phyloP scores from a whole-genome alignment of 2,797 vertebrate genomes.

The Sebastes matsubarae region DNA sequence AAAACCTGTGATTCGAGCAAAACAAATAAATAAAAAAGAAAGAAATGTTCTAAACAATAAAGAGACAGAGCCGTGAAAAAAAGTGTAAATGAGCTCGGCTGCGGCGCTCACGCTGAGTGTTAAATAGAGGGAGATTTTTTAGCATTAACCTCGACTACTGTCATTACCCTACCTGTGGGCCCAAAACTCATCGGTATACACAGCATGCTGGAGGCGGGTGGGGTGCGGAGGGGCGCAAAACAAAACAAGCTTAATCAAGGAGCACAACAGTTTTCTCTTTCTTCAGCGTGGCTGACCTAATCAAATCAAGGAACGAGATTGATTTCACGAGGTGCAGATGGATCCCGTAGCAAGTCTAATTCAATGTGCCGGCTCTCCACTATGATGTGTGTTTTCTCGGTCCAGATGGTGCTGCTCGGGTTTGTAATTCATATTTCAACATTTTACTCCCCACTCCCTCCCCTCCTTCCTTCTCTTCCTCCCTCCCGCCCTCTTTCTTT shows the following conservation, averaged over 20 bases:
- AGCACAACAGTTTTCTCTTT: slow-evolving; percentile 78
- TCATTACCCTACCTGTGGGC: slow-evolving; percentile 74
- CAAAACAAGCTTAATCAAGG: slow-evolving; percentile 78
- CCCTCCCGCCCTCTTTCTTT: neutral
- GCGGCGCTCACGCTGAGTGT: slow-evolving; percentile 58
- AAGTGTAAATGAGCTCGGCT: slow-evolving; percentile 59
- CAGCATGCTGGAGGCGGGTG: slow-evolving; percentile 55
- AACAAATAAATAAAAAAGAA: slow-evolving; percentile 14
- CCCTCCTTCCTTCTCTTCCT: neutral
- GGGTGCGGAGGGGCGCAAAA: slow-evolving; percentile 40
- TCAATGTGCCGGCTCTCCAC: slow-evolving; percentile 69
- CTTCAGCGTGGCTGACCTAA: slow-evolving; percentile 76
- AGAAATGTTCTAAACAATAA: slow-evolving; percentile 39
- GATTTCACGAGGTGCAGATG: slow-evolving; percentile 83
- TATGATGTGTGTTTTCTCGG: slow-evolving; percentile 79
- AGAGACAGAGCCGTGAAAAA: slow-evolving; percentile 34
- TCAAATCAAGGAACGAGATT: slow-evolving; percentile 81
- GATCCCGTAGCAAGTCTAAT: slow-evolving; percentile 81
- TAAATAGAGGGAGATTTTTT: slow-evolving; percentile 66
- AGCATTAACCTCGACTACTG: slow-evolving; percentile 71
- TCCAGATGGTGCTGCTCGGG: slow-evolving; percentile 81
- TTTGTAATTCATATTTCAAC: slow-evolving; percentile 82
- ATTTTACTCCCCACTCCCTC: slow-evolving; percentile 36
- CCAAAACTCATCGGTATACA: slow-evolving; percentile 63
- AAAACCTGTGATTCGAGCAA: slow-evolving; percentile 13